Base-by-base conservation (phyloP, 2,888 invertebrate genomes). In the Patella depressa region DNA sequence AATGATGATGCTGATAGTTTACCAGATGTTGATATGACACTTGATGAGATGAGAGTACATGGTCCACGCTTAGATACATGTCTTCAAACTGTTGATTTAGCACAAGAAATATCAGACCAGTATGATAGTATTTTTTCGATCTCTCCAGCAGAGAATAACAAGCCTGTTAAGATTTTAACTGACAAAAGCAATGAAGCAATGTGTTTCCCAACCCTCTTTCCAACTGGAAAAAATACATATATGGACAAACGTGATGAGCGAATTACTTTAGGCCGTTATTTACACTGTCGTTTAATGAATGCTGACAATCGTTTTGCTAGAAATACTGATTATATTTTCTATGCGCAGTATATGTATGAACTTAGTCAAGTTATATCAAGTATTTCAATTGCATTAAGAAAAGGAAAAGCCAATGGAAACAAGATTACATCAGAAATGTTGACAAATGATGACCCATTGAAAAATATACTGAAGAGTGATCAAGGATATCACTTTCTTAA, bases 151-250 rank as follows among this genome's bases (percentile, higher is more conserved):
- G 74, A 57, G 12, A 79, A 79, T 45, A 19, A 59, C 19, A 17
- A 17, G 3, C 59, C 59, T 15, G n/a, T 59, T n/a, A 59, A 19
- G 19, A 17, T 59, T 75, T 74, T 78, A 53, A 73, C 72, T 45
- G 74, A 74, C 70, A 53, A 71, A 17, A 73, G 72, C 11, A 77
- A 73, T 73, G 77, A 79, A 73, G 79, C 76, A 24, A 74, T 57
- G 59, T 29, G 79, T 9, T 81, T 79, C 59, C 81, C 81, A 53
- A 71, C 53, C 14, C 77, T 59, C n/a, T 81, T 76, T 69, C 81
- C 81, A 29, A 19, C 24, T 45, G 53, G 7, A 55, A 73, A 45
- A 15, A 78, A 15, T 59, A 55, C 72, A 54, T 78, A 17, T 70
- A 70, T 73, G 72, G 54, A 29, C 0, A 45, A 74, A 1, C 77